These are phyloP conservation scores for Ceratina calcarata DNA, from an alignment of 1,140 invertebrate genomes.

Conservation along the genomic window DNA sequence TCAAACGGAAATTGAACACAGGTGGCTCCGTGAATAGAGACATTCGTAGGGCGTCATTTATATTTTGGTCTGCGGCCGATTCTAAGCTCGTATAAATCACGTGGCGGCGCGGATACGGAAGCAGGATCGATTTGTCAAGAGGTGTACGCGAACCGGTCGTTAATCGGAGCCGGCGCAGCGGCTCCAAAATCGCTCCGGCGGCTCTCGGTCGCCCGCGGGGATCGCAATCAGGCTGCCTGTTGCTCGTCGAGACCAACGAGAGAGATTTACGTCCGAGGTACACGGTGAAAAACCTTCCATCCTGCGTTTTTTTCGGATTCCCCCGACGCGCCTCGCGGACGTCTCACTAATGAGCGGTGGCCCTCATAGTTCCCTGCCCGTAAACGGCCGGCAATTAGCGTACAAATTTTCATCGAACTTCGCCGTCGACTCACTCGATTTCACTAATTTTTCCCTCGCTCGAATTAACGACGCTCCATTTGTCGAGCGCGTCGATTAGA, in stretches of 20 bases:
- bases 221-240: conserved; percentile 45
- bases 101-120: conserved; percentile 54
- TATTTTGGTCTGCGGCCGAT: conserved; percentile 25
- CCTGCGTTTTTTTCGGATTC: conserved; percentile 11
- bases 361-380: neutral
- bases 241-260: conserved; percentile 7
- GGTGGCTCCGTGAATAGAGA: conserved; percentile 12
- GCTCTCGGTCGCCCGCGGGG: conserved; percentile 36
- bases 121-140: conserved; percentile 62
- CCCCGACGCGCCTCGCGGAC: neutral
- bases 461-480: neutral
- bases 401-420: conserved; percentile 16
- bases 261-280: conserved; percentile 48
- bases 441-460: too few species aligned
- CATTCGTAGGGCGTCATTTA: conserved; percentile 21
- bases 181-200: conserved; percentile 55
- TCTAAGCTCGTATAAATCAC: conserved; percentile 59
- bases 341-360: conserved; percentile 21
- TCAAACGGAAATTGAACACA: too few species aligned
- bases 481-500: conserved; percentile 29
- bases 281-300: conserved; percentile 39
- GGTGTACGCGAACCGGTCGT: conserved; percentile 52
- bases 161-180: conserved; percentile 35
- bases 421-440: neutral
- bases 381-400: conserved; percentile 8